Evolutionary conservation across 1,140 invertebrate genomes (phyloP).

Genomic region (Drosophila varians): DNA sequence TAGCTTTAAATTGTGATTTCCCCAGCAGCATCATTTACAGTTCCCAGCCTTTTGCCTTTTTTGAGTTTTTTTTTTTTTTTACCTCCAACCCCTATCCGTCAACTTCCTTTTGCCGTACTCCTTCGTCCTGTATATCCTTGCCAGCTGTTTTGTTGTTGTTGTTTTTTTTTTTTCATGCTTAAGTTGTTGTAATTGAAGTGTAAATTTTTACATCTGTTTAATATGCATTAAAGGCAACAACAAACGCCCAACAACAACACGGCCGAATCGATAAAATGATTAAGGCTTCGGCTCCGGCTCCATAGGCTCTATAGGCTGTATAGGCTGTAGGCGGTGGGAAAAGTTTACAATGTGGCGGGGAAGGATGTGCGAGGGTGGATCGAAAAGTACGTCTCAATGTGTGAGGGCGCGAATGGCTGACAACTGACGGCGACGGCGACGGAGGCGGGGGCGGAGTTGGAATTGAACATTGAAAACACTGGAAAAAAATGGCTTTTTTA

Average conservation of each 20-base stretch:
- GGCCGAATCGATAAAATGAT: conserved; percentile 69
- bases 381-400: neutral
- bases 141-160: conserved; percentile 27
- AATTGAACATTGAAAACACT: neutral
- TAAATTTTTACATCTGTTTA: conserved; percentile 75
- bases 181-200: conserved; percentile 75
- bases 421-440: too few species aligned
- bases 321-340: conserved; percentile 20
- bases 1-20: conserved; percentile 46
- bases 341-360: neutral
- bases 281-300: too few species aligned
- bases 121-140: conserved; percentile 19
- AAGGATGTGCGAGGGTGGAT: conserved; percentile 3
- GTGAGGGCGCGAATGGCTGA: neutral
- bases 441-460: neutral
- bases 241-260: conserved; percentile 29
- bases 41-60: conserved; percentile 4
- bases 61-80: conserved; percentile 6
- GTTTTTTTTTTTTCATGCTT: conserved; percentile 46
- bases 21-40: conserved; percentile 31
- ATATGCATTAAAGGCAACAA: conserved; percentile 63
- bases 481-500: too few species aligned
- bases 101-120: conserved; percentile 5
- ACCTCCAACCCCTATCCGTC: neutral
- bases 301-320: conserved; percentile 3